A percentile compares a stretch with the other conserved stretches of the same genome.
These are phyloP conservation scores for Dysmachus trigonus DNA, from an alignment of 2,888 invertebrate genomes.

Conservation along the genomic window DNA sequence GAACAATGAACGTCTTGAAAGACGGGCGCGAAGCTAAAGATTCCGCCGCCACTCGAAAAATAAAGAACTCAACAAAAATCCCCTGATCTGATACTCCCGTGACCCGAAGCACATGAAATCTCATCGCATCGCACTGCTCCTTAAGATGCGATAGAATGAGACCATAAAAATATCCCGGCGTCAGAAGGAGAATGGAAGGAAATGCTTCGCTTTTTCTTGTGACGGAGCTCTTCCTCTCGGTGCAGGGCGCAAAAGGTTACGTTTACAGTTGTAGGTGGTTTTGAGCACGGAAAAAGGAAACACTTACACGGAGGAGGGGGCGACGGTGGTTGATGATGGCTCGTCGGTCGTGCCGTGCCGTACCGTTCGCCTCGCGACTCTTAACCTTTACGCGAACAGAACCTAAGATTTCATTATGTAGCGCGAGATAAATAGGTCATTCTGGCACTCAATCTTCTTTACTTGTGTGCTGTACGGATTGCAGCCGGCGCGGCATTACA, in stretches of 20 bases:
- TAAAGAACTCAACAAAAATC: not conserved
- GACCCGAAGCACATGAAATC: not conserved
- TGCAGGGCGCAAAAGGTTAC: not conserved
- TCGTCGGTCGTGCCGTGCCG: not conserved
- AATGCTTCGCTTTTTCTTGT: not conserved
- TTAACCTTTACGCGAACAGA: not conserved
- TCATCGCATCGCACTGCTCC: not conserved
- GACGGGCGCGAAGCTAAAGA: not conserved
- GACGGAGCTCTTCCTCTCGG: not conserved
- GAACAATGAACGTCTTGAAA: not conserved
- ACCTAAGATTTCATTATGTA: not conserved
- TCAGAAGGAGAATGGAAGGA: not conserved
- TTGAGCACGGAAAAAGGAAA: not conserved
- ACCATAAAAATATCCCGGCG: not conserved
- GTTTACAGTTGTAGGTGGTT: not conserved
- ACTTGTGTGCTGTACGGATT: not conserved
- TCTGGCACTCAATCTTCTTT: not conserved
- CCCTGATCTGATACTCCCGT: not conserved
- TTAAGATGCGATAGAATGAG: not conserved
- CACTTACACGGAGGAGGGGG: not conserved
- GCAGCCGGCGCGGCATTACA: not conserved
- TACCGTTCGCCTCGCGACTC: not conserved
- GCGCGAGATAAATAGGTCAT: not conserved
- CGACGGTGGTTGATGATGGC: not conserved
- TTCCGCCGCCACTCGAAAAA: not conserved